Percentiles rank a stretch among this genome's conserved stretches.
phyloP scores from a whole-genome alignment of 2,797 vertebrate genomes.

The Sylvilagus floridanus region DNA sequence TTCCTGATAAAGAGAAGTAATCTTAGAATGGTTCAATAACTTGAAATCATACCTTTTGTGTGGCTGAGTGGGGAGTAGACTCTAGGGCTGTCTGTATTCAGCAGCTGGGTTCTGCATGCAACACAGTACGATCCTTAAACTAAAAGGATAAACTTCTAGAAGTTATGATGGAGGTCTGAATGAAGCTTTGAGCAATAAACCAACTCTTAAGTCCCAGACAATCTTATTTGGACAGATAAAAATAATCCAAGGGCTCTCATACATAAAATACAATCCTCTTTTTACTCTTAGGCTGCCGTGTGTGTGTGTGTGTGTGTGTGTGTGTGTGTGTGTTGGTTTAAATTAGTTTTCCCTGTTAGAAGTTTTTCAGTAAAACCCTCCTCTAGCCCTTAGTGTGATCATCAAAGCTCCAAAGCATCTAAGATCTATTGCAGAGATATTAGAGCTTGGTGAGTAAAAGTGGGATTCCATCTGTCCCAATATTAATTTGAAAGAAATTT shows the following conservation, averaged over 20 bases:
- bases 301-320: background rate
- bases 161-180: background rate
- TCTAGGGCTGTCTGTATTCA: background rate
- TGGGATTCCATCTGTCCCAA: background rate
- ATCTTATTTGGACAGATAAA: background rate
- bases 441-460: background rate
- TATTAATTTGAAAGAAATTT: background rate
- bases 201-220: background rate
- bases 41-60: background rate
- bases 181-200: conserved; percentile 2
- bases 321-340: background rate
- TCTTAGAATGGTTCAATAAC: background rate
- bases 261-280: background rate
- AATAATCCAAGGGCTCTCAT: background rate
- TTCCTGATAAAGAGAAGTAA: background rate
- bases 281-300: background rate
- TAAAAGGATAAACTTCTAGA: background rate
- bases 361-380: background rate
- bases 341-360: background rate
- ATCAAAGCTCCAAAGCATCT: background rate
- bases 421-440: background rate
- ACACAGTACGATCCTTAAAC: background rate
- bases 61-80: background rate
- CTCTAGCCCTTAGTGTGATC: background rate
- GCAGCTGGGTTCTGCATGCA: background rate